These are phyloP conservation scores for Tinea pellionella DNA, from an alignment of 2,888 invertebrate species.

Conservation along the genomic window DNA sequence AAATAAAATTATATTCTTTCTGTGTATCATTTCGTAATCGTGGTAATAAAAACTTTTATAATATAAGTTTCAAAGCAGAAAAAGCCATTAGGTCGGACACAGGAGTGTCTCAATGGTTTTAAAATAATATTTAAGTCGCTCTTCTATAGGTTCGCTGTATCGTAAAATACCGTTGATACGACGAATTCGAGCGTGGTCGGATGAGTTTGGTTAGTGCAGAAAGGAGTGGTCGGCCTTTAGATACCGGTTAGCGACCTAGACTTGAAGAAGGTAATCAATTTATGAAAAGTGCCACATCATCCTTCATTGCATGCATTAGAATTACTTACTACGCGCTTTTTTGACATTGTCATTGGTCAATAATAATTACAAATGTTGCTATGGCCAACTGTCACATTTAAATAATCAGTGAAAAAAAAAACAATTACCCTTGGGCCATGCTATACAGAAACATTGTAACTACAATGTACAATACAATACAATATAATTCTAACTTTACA, in stretches of 20 bases:
- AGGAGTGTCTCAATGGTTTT: no score
- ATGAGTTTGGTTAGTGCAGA: constrained; percentile 6
- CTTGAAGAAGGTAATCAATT: constrained; percentile 3
- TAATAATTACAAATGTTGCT: no score
- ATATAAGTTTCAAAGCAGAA: background rate
- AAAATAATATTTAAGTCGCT: background rate
- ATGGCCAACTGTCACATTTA: no score
- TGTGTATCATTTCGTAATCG: background rate
- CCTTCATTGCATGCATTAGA: background rate
- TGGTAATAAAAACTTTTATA: background rate
- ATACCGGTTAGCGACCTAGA: constrained; percentile 8
- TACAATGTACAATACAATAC: no score
- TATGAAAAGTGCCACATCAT: background rate
- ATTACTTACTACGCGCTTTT: background rate
- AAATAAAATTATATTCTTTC: background rate
- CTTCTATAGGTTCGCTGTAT: background rate
- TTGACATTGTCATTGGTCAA: no score
- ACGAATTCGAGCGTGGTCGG: constrained; percentile 3
- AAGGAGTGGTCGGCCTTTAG: constrained; percentile 3
- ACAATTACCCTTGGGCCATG: no score
- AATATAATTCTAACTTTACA: no score
- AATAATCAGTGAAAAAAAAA: no score
- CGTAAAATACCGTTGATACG: constrained; percentile 8
- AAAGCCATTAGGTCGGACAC: no score
- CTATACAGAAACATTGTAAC: no score